Evolutionary conservation across 2,888 invertebrate genomes (phyloP).

Genomic region (Himalopsyche japonica): DNA sequence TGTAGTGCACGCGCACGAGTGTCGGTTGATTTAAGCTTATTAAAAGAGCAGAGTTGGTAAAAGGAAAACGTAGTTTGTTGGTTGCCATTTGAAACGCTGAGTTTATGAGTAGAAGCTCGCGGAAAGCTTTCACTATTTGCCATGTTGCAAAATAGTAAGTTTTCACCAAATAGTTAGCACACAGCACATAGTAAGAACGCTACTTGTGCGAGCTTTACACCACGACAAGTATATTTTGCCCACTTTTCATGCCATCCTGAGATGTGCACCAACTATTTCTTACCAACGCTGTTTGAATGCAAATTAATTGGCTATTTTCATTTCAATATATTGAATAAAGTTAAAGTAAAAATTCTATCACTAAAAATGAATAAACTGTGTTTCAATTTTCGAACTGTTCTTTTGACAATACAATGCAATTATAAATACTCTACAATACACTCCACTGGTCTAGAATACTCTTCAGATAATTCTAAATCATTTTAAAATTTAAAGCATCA

Average conservation of each 20-base stretch:
- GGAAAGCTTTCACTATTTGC: neutral
- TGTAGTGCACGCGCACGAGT: neutral
- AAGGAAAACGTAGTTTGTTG: neutral
- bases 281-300: neutral
- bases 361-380: too few relatives aligned
- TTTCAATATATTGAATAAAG: too few relatives aligned
- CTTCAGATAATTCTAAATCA: too few relatives aligned
- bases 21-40: constrained; percentile 1
- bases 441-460: too few relatives aligned
- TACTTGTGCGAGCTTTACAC: neutral
- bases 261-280: neutral
- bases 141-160: neutral
- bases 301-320: too few relatives aligned
- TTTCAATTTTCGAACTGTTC: too few relatives aligned
- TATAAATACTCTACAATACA: too few relatives aligned
- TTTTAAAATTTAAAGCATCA: too few relatives aligned
- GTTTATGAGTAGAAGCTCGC: neutral
- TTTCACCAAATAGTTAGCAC: neutral
- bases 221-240: neutral
- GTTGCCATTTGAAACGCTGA: neutral
- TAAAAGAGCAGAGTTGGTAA: constrained; percentile 1
- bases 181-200: neutral
- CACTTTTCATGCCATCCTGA: neutral
- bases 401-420: too few relatives aligned
- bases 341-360: too few relatives aligned